Percentiles rank a stretch among this genome's conserved stretches.
These are phyloP conservation scores for Noturus placidus DNA, from an alignment of 2,113 vertebrate species.

Conservation along the genomic window DNA sequence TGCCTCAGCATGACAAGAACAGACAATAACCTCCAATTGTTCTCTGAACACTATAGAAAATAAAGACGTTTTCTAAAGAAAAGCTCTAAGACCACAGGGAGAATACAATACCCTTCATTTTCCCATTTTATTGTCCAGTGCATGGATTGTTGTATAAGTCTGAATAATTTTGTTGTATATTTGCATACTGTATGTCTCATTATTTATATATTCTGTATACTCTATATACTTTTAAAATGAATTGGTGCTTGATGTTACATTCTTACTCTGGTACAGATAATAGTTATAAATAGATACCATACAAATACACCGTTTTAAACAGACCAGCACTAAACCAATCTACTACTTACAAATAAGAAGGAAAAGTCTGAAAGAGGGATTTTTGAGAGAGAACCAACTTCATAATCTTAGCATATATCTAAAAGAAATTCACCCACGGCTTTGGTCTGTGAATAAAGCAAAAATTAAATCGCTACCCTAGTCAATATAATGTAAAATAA, in stretches of 20 bases:
- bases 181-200: not conserved
- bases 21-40: constrained; percentile 22
- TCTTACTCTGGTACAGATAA: not conserved
- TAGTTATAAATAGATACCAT: not conserved
- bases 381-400: not conserved
- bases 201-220: not conserved
- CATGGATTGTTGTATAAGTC: not conserved
- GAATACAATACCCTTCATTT: not conserved
- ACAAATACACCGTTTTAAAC: not conserved
- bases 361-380: not conserved
- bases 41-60: constrained; percentile 7
- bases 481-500: not conserved
- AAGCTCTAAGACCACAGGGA: not conserved
- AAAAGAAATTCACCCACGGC: not conserved
- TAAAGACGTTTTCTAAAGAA: not conserved
- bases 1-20: constrained; percentile 8
- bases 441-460: not conserved
- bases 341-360: not conserved
- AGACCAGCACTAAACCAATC: not conserved
- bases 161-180: not conserved
- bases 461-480: not conserved
- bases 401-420: not conserved
- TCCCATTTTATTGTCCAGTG: not conserved
- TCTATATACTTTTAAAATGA: not conserved
- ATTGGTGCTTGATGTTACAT: not conserved